Conservation (phyloP, 2,113 vertebrate genomes). For the Solenodon paradoxus region DNA sequence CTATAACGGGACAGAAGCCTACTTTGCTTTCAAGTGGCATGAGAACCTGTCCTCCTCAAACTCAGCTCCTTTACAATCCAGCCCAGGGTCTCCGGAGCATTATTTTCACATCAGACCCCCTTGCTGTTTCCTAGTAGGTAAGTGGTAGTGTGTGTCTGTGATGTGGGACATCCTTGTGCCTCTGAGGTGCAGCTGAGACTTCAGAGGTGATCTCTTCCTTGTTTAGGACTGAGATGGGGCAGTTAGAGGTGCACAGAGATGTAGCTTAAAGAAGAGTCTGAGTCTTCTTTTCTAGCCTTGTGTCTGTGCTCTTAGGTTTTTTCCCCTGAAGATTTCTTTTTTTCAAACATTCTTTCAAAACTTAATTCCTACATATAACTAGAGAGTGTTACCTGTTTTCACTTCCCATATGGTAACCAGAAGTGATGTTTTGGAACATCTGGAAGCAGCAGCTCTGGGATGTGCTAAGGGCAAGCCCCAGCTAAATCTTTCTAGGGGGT, state of each 20-base stretch:
- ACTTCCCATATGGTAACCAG: background rate
- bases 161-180: background rate
- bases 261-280: background rate
- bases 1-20: background rate
- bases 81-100: background rate
- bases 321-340: background rate
- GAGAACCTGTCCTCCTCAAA: background rate
- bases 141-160: background rate
- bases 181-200: background rate
- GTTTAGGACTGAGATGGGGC: background rate
- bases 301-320: background rate
- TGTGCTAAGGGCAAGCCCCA: background rate
- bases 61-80: background rate
- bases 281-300: background rate
- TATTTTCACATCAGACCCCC: conserved; percentile 10
- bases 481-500: background rate
- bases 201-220: background rate
- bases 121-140: background rate
- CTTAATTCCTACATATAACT: background rate
- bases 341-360: background rate
- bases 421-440: background rate
- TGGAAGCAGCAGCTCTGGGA: background rate
- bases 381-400: background rate
- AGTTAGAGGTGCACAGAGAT: background rate
- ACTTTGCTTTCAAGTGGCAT: background rate